phyloP scores from a whole-genome alignment of 2,113 vertebrate species.

The Taurulus bubalis region DNA sequence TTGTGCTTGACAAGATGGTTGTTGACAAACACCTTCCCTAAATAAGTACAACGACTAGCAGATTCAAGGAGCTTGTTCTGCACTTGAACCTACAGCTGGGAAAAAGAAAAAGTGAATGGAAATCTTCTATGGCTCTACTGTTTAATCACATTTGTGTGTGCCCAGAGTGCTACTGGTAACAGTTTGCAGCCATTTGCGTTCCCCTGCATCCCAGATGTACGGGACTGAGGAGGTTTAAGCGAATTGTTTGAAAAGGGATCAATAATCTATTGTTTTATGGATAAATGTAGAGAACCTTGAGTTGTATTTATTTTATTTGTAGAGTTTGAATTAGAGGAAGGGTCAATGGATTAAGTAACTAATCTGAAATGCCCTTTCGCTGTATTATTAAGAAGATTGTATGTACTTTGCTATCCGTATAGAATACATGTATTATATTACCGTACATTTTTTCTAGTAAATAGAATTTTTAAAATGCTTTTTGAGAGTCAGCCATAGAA shows the following conservation, averaged over 20 bases:
- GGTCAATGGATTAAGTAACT: background rate
- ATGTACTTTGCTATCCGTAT: background rate
- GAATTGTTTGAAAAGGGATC: background rate
- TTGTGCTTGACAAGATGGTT: background rate
- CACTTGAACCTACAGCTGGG: background rate
- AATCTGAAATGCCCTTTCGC: background rate
- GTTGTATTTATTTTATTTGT: too few species aligned
- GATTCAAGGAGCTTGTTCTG: background rate
- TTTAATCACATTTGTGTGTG: background rate
- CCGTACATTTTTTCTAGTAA: background rate
- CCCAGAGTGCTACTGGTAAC: background rate
- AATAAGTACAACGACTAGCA: background rate
- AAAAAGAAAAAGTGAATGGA: background rate
- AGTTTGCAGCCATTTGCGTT: background rate
- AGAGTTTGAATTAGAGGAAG: background rate
- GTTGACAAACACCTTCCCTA: constrained; percentile 3
- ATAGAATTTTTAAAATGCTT: background rate
- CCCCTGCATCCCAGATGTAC: background rate
- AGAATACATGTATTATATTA: background rate
- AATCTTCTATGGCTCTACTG: background rate
- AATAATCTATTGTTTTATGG: background rate
- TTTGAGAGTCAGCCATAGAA: background rate
- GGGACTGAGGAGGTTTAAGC: background rate
- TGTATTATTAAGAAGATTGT: background rate
- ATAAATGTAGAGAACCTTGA: background rate